A percentile compares a stretch with the other conserved stretches of the same genome.
Conservation (phyloP, 2,888 invertebrate genomes). For the Chymomyza procnemis region DNA sequence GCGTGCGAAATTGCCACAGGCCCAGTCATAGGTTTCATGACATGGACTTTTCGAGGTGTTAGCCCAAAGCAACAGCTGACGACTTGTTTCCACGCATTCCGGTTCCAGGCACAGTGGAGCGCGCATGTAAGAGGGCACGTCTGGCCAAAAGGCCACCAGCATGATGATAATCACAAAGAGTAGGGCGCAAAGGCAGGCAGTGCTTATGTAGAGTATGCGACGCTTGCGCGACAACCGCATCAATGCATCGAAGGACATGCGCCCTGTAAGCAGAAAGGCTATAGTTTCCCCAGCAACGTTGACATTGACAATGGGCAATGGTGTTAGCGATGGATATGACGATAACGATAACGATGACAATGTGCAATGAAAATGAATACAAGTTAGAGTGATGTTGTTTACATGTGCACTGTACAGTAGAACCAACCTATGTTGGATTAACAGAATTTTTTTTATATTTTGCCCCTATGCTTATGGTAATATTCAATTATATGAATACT, state of each 20-base stretch:
- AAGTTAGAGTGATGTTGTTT: background rate
- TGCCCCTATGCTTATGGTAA: too few species aligned
- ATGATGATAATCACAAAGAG: slow-evolving; percentile 74
- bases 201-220: slow-evolving; percentile 74
- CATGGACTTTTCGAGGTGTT: slow-evolving; percentile 75
- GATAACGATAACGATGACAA: slow-evolving; percentile 4
- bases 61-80: slow-evolving; percentile 77
- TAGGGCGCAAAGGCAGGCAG: slow-evolving; percentile 75
- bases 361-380: slow-evolving; percentile 16
- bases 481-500: too few species aligned
- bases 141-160: slow-evolving; percentile 77
- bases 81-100: slow-evolving; percentile 76
- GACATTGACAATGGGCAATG: background rate
- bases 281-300: slow-evolving; percentile 9
- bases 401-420: background rate
- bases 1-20: slow-evolving; percentile 76
- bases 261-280: slow-evolving; percentile 76
- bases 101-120: slow-evolving; percentile 76
- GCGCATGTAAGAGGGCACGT: slow-evolving; percentile 76
- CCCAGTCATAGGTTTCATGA: slow-evolving; percentile 77
- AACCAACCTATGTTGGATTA: background rate
- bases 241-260: slow-evolving; percentile 72
- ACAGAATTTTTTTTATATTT: too few species aligned
- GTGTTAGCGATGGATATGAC: background rate
- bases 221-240: slow-evolving; percentile 76